A percentile compares a stretch with the other conserved stretches of the same genome.
These are phyloP conservation scores for Drosophila seclusa DNA, from an alignment of 2,888 invertebrate species.

Conservation along the genomic window DNA sequence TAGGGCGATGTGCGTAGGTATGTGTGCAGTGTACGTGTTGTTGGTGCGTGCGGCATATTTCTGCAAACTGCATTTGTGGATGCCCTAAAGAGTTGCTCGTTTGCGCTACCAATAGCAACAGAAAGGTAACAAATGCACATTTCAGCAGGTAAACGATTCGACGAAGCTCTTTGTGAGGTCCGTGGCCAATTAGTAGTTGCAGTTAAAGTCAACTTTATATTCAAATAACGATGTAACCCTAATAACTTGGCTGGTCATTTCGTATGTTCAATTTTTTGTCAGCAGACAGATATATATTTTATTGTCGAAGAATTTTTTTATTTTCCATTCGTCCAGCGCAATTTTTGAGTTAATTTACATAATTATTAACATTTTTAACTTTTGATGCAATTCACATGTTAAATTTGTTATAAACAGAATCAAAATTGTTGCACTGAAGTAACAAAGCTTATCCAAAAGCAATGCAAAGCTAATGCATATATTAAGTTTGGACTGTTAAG, in stretches of 20 bases:
- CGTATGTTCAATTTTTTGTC: neutral
- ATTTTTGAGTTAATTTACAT: neutral
- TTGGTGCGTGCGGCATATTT: slow-evolving; percentile 3
- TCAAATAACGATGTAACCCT: neutral
- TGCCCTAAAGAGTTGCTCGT: neutral
- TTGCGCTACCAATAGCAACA: neutral
- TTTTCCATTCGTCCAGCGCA: neutral
- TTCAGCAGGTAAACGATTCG: neutral
- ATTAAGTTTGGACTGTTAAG: neutral
- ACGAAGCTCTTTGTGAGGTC: neutral
- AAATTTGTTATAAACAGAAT: neutral
- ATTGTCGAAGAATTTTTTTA: neutral
- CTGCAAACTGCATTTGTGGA: neutral
- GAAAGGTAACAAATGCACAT: neutral
- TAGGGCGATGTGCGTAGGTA: neutral
- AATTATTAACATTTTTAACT: neutral
- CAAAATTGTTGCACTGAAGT: neutral
- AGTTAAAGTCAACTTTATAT: neutral
- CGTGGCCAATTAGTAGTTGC: neutral
- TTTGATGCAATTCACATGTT: neutral
- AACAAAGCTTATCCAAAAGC: neutral
- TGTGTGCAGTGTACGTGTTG: neutral
- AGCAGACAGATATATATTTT: neutral
- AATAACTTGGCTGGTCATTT: neutral
- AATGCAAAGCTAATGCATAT: neutral